These are phyloP conservation scores for Mizuhopecten yessoensis DNA, from an alignment of 1,140 invertebrate genomes.

Conservation along the genomic window DNA sequence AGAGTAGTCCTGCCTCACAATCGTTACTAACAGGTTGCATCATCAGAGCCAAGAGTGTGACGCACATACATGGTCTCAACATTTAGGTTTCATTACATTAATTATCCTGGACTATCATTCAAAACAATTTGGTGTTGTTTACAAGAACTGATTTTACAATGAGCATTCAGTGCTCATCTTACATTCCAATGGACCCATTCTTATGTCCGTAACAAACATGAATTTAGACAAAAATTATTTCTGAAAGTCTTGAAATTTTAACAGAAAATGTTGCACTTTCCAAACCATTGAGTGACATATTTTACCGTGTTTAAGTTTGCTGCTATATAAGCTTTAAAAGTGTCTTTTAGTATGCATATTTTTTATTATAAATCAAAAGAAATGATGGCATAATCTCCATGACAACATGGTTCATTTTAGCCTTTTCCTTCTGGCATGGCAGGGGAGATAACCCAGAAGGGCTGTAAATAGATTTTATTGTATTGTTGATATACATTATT, in stretches of 20 bases:
- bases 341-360: conserved; percentile 19
- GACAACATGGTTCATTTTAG: conserved; percentile 38
- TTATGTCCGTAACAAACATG: not conserved
- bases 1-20: too few species aligned
- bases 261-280: conserved; percentile 25
- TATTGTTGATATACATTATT: conserved; percentile 29
- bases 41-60: too few species aligned
- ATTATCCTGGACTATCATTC: not conserved
- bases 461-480: conserved; percentile 16
- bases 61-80: too few species aligned
- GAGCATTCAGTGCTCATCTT: not conserved
- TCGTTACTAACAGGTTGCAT: too few species aligned
- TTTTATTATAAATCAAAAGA: conserved; percentile 33
- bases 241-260: not conserved
- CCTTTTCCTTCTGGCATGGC: conserved; percentile 31
- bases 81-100: too few species aligned
- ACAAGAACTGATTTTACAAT: not conserved
- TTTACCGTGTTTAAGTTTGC: not conserved
- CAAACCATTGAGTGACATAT: not conserved
- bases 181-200: not conserved
- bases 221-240: not conserved
- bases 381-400: not conserved
- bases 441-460: conserved; percentile 30
- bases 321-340: not conserved
- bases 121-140: not conserved